Evolutionary conservation across 2,888 invertebrate genomes (phyloP), one percentile per base, ranked within the genome.

Genomic region (Eudasyphora cyanicolor): DNA sequence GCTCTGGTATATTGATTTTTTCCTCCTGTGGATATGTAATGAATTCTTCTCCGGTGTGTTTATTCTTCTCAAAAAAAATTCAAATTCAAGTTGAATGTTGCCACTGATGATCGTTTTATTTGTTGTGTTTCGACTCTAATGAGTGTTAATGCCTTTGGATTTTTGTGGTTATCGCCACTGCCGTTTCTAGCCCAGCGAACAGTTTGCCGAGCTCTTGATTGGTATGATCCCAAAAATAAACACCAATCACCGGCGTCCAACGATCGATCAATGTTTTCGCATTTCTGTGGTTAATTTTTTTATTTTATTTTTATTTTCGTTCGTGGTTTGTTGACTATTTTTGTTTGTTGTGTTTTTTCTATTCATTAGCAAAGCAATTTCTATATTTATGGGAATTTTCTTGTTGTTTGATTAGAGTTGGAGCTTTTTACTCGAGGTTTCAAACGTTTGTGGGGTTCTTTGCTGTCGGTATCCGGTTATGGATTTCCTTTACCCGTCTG

Each of bases 211-310:
- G 45, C 27, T 76, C 64, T 57, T 79, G 78, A 79, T 82, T 75
- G 24, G 14, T 49, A 57, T 76, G 45, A 42, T 79, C 70, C 35
- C 19, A 69, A 75, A 32, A 64, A 70, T 64, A 64, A 79, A 64
- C 21, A 75, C 77, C 67, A 70, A 6, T n/a, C n/a, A n/a, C n/a
- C n/a, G n/a, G n/a, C n/a, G n/a, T n/a, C n/a, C n/a, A n/a, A n/a
- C 60, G 77, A 82, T 82, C 78, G 62, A 78, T 79, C 75, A 82
- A 54, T 70, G 51, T 70, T 83, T 79, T 42, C 69, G 74, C n/a
- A n/a, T n/a, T n/a, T n/a, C n/a, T n/a, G n/a, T n/a, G n/a, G n/a
- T n/a, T n/a, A n/a, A n/a, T n/a, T n/a, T n/a, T n/a, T 79, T 49
- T 24, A 2, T 12, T 38, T 38, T 38, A 70, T 49, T 21, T 60